phyloP scores from a whole-genome alignment of 2,888 invertebrate species.

The Andrena marginata region DNA sequence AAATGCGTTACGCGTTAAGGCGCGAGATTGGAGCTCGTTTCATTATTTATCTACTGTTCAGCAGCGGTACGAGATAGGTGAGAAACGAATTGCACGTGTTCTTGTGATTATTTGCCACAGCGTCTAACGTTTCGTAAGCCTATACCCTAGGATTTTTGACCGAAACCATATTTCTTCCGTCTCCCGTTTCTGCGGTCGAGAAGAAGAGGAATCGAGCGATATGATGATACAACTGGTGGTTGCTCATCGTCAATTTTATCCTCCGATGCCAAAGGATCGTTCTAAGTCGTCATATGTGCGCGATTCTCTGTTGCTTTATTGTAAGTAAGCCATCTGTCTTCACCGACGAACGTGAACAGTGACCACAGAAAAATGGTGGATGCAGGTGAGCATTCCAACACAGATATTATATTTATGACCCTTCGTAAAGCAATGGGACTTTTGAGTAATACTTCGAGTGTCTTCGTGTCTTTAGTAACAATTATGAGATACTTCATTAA shows the following conservation, averaged over 20 bases:
- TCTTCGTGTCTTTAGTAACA: too few relatives aligned
- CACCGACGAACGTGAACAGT: neutral
- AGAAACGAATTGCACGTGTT: conserved; percentile 11
- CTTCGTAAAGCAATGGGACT: too few relatives aligned
- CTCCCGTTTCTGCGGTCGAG: conserved; percentile 58
- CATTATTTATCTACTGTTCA: neutral
- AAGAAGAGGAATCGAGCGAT: conserved; percentile 22
- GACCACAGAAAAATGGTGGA: neutral
- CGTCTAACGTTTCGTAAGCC: conserved; percentile 64
- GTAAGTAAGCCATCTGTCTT: conserved; percentile 1
- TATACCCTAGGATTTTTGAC: conserved; percentile 49
- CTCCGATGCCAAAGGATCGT: neutral
- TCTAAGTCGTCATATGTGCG: neutral
- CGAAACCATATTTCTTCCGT: conserved; percentile 43
- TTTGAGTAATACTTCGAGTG: too few relatives aligned
- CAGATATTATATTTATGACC: neutral
- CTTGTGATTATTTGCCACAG: conserved; percentile 32
- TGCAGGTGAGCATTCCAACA: neutral
- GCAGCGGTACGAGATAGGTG: neutral
- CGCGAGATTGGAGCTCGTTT: neutral
- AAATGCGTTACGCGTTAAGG: too few relatives aligned
- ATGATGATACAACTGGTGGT: conserved; percentile 43
- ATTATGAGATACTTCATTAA: too few relatives aligned
- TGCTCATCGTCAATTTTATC: conserved; percentile 41
- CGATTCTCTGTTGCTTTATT: neutral